These are phyloP conservation scores for Coremacera marginata DNA, from an alignment of 2,888 invertebrate species.

Conservation along the genomic window DNA sequence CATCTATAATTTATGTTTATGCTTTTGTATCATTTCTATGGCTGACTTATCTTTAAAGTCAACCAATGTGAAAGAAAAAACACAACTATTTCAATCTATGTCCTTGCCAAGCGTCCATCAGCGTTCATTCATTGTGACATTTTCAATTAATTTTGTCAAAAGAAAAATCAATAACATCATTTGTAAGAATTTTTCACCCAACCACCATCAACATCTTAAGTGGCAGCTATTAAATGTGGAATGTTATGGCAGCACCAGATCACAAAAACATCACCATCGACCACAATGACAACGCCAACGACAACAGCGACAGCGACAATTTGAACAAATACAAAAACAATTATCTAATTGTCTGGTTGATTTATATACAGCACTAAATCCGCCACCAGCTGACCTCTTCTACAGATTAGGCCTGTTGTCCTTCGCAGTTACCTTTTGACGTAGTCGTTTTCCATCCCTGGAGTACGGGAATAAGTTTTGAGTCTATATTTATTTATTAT, in stretches of 20 bases:
- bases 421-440: too few species aligned
- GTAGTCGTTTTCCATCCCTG: too few species aligned
- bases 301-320: not conserved
- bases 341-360: slow-evolving; percentile 17
- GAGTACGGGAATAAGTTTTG: too few species aligned
- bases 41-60: not conserved
- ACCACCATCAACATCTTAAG: not conserved
- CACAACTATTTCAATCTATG: too few species aligned
- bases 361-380: slow-evolving; percentile 5
- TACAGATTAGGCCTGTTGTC: not conserved
- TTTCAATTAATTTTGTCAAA: slow-evolving; percentile 17
- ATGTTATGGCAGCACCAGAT: not conserved
- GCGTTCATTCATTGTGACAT: slow-evolving; percentile 17
- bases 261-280: not conserved
- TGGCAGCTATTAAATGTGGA: not conserved
- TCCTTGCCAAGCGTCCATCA: too few species aligned
- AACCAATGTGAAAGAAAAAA: too few species aligned
- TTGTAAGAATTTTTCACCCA: not conserved
- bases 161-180: slow-evolving; percentile 17
- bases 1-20: too few species aligned
- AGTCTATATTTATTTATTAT: too few species aligned
- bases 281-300: not conserved
- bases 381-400: too few species aligned
- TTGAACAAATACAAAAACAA: not conserved
- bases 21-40: not conserved